These are phyloP conservation scores for Onthophagus sagittarius DNA, from an alignment of 2,888 invertebrate genomes.

Conservation along the genomic window DNA sequence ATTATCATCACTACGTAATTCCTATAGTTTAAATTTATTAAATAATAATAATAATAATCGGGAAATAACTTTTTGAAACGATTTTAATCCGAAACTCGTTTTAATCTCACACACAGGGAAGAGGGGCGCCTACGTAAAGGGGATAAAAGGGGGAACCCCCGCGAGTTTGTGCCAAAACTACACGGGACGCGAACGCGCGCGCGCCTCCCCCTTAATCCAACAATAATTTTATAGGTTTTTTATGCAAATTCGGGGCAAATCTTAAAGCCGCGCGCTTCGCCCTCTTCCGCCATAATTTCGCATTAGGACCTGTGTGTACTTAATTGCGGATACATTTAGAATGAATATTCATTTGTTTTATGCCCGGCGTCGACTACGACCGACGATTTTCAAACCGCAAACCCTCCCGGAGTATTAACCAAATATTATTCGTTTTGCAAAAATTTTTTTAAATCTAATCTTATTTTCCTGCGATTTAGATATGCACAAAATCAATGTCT, in stretches of 20 bases:
- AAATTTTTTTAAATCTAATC: too few species aligned
- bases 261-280: slow-evolving; percentile 31
- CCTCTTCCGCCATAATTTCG: slow-evolving; percentile 35
- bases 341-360: slow-evolving; percentile 31
- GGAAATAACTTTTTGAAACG: too few species aligned
- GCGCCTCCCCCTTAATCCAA: slow-evolving; percentile 34
- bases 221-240: slow-evolving; percentile 44
- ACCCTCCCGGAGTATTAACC: too few species aligned
- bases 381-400: background rate
- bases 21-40: too few species aligned
- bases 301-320: slow-evolving; percentile 38
- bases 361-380: background rate
- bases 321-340: slow-evolving; percentile 33
- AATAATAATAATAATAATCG: too few species aligned
- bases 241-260: slow-evolving; percentile 39
- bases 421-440: too few species aligned
- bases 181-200: background rate
- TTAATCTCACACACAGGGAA: background rate
- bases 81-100: background rate
- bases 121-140: background rate
- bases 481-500: too few species aligned
- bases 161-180: background rate
- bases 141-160: background rate
- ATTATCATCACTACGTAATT: too few species aligned
- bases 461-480: too few species aligned